Percentiles rank a stretch among this genome's conserved stretches.
phyloP scores from a whole-genome alignment of 2,113 vertebrate genomes.

The Illadopsis cleaveri region DNA sequence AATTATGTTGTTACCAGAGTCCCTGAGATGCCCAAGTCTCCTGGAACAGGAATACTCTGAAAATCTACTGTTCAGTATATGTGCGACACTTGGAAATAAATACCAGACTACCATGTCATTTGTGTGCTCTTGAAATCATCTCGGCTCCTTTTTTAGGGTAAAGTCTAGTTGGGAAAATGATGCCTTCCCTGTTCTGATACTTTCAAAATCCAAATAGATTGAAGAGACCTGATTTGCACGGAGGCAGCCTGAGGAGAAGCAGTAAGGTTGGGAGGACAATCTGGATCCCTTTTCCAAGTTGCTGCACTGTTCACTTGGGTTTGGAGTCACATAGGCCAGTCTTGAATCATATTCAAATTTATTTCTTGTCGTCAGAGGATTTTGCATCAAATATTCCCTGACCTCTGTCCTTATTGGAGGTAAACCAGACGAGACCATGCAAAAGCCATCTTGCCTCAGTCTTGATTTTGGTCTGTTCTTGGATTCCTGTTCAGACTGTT shows the following conservation, averaged over 20 bases:
- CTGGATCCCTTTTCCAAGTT: neutral
- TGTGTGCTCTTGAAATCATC: neutral
- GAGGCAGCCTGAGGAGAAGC: neutral
- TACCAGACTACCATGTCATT: rapidly evolving
- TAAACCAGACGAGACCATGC: neutral
- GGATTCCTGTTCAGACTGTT: neutral
- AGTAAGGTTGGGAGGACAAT: neutral
- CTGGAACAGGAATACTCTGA: neutral
- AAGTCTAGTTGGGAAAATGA: neutral
- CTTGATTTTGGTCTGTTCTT: neutral
- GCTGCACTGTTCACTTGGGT: neutral
- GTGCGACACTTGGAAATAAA: neutral
- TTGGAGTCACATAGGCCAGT: neutral
- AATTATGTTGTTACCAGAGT: neutral
- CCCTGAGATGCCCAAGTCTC: neutral
- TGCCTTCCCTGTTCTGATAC: neutral
- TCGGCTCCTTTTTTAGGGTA: neutral
- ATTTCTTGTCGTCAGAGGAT: neutral
- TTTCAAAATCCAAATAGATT: neutral
- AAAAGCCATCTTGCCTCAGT: neutral
- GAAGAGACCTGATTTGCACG: neutral
- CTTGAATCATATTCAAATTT: neutral
- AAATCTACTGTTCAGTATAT: neutral
- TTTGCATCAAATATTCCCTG: neutral
- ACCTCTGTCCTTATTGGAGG: neutral